Conservation (phyloP, 2,797 vertebrate genomes). For the Anableps anableps region DNA sequence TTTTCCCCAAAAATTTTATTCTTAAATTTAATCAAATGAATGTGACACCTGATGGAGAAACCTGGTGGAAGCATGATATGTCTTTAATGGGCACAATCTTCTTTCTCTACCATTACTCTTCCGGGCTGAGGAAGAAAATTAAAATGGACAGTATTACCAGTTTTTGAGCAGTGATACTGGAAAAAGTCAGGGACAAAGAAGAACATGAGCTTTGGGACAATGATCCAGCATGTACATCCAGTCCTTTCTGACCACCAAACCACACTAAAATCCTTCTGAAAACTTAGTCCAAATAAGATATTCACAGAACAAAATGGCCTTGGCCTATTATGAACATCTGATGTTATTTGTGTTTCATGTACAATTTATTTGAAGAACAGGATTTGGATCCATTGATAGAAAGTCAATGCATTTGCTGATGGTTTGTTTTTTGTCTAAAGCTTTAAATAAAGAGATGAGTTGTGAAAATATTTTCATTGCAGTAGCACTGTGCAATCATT, state of each 20-base stretch:
- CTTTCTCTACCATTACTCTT: not conserved
- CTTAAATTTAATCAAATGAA: not conserved
- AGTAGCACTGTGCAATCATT: not conserved
- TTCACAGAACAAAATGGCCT: not conserved
- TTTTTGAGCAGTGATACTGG: not conserved
- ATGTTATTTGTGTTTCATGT: not conserved
- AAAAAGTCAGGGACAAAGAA: not conserved
- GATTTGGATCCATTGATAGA: not conserved
- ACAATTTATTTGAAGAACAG: not conserved
- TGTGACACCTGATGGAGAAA: not conserved
- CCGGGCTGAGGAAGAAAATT: no score
- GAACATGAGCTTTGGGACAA: not conserved
- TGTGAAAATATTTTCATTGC: not conserved
- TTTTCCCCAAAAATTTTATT: not conserved
- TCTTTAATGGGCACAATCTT: not conserved
- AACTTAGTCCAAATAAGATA: not conserved
- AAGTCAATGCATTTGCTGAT: not conserved
- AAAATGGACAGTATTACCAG: not conserved
- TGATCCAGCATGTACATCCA: not conserved
- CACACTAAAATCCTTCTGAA: not conserved
- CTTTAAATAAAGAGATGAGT: not conserved
- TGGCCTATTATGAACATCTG: not conserved
- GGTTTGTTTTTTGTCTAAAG: not conserved
- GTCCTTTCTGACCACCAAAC: not conserved
- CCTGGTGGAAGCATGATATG: not conserved